Evolutionary conservation across 2,113 vertebrate genomes (phyloP).

Genomic region (Myotis yumanensis): DNA sequence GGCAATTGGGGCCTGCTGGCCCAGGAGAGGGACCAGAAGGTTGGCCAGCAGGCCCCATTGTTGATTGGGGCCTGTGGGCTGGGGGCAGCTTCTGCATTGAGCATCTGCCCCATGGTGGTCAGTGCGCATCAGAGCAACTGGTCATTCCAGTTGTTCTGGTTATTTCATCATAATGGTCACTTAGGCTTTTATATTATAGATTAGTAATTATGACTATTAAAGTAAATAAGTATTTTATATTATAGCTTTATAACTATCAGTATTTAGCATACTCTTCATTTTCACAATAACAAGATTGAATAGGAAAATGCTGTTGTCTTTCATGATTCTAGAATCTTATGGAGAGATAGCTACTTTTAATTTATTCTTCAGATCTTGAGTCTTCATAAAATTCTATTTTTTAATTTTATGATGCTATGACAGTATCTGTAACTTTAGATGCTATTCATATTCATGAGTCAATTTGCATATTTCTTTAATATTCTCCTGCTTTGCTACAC

Average conservation of each 20-base stretch:
- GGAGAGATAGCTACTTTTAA: constrained; percentile 12
- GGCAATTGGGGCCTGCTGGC: too few relatives aligned
- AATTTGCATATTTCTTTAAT: constrained; percentile 72
- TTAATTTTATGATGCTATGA: constrained; percentile 60
- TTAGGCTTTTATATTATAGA: too few relatives aligned
- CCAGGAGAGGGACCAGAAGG: too few relatives aligned
- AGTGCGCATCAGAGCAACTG: too few relatives aligned
- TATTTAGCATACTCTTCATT: background rate
- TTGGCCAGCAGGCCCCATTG: too few relatives aligned
- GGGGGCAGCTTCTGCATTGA: too few relatives aligned
- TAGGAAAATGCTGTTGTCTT: background rate
- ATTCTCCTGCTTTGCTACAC: constrained; percentile 55
- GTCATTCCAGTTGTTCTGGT: too few relatives aligned
- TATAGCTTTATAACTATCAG: background rate
- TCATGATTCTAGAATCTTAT: background rate
- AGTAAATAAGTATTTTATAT: background rate
- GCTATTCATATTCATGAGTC: constrained; percentile 65
- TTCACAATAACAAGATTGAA: background rate
- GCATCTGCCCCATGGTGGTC: too few relatives aligned
- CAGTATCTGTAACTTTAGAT: constrained; percentile 58
- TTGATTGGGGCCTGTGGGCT: too few relatives aligned
- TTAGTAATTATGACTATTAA: background rate
- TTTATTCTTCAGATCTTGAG: constrained; percentile 33
- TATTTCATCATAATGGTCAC: too few relatives aligned
- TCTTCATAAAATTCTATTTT: constrained; percentile 53